A percentile compares a stretch with the other conserved stretches of the same genome.
Conservation (phyloP, 2,888 invertebrate genomes). For the Euphydryas editha region DNA sequence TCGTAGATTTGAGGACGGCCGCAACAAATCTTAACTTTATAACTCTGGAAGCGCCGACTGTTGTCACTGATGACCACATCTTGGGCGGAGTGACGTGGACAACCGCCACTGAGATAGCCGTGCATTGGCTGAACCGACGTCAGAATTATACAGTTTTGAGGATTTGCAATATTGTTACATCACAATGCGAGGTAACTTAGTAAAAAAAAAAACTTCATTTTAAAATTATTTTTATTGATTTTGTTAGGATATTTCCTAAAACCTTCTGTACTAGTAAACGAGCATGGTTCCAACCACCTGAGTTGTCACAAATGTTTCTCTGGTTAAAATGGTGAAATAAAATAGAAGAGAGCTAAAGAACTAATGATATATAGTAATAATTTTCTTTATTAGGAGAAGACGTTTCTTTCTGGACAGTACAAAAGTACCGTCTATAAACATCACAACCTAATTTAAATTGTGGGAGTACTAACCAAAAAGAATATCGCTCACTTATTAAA, state of each 20-base stretch:
- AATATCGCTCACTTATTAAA: neutral
- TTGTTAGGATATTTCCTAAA: too few species aligned
- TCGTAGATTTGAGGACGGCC: constrained; percentile 80
- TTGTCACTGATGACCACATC: constrained; percentile 85
- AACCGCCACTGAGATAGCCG: constrained; percentile 85
- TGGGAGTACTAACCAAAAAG: neutral
- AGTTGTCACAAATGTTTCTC: too few species aligned
- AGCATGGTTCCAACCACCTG: too few species aligned
- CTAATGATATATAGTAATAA: too few species aligned
- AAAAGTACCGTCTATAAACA: too few species aligned
- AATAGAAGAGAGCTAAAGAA: too few species aligned
- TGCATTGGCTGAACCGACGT: constrained; percentile 92
- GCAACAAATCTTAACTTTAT: constrained; percentile 52
- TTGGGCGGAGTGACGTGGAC: constrained; percentile 90
- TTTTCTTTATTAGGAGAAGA: too few species aligned
- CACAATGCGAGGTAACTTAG: constrained; percentile 58
- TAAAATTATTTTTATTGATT: too few species aligned
- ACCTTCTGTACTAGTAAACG: too few species aligned
- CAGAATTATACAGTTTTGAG: constrained; percentile 89
- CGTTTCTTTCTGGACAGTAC: too few species aligned
- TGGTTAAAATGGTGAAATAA: too few species aligned
- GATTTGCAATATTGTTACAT: constrained; percentile 77
- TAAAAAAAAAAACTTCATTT: neutral
- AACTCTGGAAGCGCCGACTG: constrained; percentile 71
- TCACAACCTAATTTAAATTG: neutral